These are phyloP conservation scores for Trachelus iudaicus DNA, from an alignment of 2,888 invertebrate genomes.

Conservation along the genomic window DNA sequence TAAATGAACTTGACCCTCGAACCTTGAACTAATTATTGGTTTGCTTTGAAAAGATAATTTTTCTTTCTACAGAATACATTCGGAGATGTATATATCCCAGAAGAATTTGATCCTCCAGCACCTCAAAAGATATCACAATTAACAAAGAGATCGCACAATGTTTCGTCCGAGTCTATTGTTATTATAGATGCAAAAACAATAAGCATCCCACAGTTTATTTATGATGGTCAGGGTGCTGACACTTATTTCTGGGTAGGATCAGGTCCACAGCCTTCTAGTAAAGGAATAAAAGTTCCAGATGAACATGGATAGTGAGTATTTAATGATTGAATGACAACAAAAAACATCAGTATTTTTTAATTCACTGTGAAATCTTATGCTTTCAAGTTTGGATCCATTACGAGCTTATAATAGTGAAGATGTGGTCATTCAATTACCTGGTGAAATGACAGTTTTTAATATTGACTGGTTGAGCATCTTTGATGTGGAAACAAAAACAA, in stretches of 20 bases:
- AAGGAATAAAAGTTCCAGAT: constrained; percentile 86
- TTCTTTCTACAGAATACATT: constrained; percentile 75
- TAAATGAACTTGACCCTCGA: not conserved
- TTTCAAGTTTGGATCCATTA: constrained; percentile 79
- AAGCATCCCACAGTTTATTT: constrained; percentile 79
- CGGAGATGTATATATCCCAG: constrained; percentile 90
- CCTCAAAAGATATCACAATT: constrained; percentile 74
- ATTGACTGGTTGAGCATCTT: constrained; percentile 88
- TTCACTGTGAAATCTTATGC: not conserved
- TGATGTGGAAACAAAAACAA: constrained; percentile 76
- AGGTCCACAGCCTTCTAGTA: constrained; percentile 86
- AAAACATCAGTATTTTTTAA: not conserved
- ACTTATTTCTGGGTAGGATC: constrained; percentile 91
- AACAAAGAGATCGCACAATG: constrained; percentile 73
- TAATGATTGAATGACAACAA: not conserved
- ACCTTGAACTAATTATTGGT: not conserved
- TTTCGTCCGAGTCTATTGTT: constrained; percentile 78
- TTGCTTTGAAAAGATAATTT: constrained; percentile 1
- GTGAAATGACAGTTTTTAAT: constrained; percentile 83
- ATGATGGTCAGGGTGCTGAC: constrained; percentile 80
- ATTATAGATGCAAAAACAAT: constrained; percentile 86
- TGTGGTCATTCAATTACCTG: constrained; percentile 80
- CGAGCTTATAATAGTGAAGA: constrained; percentile 79
- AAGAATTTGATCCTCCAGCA: constrained; percentile 88
- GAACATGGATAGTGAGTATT: constrained; percentile 90